Base-by-base conservation (phyloP, 2,797 vertebrate species). In the Eospalax fontanierii region DNA sequence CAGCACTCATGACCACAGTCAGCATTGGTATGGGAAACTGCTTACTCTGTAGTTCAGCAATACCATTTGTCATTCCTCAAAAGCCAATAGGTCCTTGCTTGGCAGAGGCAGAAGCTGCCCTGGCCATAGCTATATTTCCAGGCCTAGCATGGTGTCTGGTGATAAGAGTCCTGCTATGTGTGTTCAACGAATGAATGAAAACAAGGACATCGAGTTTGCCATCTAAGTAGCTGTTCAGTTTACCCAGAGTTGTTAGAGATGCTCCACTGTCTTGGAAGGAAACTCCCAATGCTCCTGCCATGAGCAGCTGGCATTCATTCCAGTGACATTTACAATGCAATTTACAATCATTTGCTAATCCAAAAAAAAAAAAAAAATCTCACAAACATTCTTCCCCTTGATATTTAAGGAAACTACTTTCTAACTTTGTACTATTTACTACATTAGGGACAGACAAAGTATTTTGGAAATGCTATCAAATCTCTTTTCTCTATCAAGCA, bases 401-500 rank as follows among this genome's bases (percentile, higher is more conserved):
- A 63, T 93, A 75, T 82, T 93, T 92, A 93, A 95, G 73, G 90
- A 88, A 95, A 93, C 93, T 73, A 68, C 78, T 59, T 93, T 95
- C 81, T 84, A 89, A 94, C 65, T 91, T 65, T 74, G 50, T 24
- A 91, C 57, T 89, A 78, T 94, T 95, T 93, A 92, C 87, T 91
- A 66, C 54, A 8, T 46, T 80, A 93, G 57, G 66, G 65, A 38
- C 94, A 91, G 35, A 70, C 19, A 65, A 74, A 82, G 28, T 78
- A 30, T 92, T 83, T 86, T 84, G 76, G 88, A 91, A 95, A 91
- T 38, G 76, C 46, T 73, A 59, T 70, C 46, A 83, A 68, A 82
- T 75, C 70, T 73, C n/a, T 30, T 54, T 12, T 68, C 46, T 38
- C 19, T 12, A 61, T 54, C 80, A 80, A 63, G 28, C 54, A 63